These are phyloP conservation scores for Agrotis segetum DNA, from an alignment of 2,888 invertebrate species.

Conservation along the genomic window DNA sequence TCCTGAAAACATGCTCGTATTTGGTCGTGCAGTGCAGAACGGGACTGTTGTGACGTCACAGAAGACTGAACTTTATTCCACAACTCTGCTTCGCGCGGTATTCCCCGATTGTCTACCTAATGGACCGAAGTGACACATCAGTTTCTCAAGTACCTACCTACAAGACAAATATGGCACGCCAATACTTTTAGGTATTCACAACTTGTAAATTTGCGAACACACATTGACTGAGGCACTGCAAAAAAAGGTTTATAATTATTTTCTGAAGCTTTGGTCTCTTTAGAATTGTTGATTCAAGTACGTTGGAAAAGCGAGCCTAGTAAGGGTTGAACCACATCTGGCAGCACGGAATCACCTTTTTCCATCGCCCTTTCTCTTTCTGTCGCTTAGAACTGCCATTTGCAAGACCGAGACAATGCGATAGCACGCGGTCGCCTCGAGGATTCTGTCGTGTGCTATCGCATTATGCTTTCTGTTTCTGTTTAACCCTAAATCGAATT, in stretches of 20 bases:
- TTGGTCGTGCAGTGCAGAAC: conserved; percentile 81
- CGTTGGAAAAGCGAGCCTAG: no score
- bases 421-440: no score
- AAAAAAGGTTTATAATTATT: conserved; percentile 46
- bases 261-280: no score
- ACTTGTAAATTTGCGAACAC: conserved; percentile 89
- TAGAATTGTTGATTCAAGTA: no score
- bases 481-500: no score
- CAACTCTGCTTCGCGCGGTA: conserved; percentile 85
- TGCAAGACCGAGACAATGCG: no score
- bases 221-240: conserved; percentile 89
- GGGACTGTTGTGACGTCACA: conserved; percentile 85
- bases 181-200: conserved; percentile 74
- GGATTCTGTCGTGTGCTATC: no score
- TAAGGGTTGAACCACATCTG: no score
- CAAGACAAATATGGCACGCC: neutral
- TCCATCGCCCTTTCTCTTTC: no score
- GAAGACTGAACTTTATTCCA: conserved; percentile 83
- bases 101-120: conserved; percentile 85
- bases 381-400: no score
- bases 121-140: conserved; percentile 4
- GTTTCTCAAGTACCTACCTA: neutral
- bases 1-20: conserved; percentile 86
- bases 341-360: no score
- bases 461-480: no score